These are phyloP conservation scores for Smittia sp. DNA, from an alignment of 2,888 invertebrate species.

Conservation along the genomic window DNA sequence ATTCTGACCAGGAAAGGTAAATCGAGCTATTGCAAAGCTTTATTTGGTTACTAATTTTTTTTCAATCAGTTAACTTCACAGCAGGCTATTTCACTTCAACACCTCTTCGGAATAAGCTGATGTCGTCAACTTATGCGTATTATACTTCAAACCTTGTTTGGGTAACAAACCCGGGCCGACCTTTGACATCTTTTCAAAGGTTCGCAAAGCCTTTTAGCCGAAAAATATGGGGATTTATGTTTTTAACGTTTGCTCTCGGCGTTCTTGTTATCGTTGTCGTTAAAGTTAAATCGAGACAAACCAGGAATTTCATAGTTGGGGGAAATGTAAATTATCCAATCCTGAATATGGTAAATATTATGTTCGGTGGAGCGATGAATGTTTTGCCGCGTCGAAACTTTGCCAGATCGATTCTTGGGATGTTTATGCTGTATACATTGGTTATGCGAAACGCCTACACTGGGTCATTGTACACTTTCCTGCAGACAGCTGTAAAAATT, in stretches of 20 bases:
- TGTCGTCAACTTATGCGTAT: not conserved
- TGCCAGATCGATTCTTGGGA: not conserved
- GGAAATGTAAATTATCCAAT: not conserved
- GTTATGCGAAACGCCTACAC: constrained; percentile 24
- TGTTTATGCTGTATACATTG: not conserved
- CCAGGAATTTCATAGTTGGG: constrained; percentile 21
- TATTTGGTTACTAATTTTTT: too few species aligned
- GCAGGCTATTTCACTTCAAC: not conserved
- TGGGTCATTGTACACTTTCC: not conserved
- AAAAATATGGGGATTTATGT: constrained; percentile 1
- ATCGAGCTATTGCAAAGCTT: too few species aligned
- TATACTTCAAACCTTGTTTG: constrained; percentile 8
- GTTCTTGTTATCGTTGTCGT: not conserved
- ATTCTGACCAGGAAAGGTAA: constrained; percentile 19
- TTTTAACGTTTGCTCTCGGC: not conserved
- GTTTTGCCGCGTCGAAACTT: constrained; percentile 21
- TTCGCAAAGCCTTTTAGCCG: not conserved
- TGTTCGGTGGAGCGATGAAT: not conserved
- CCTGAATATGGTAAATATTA: constrained; percentile 7
- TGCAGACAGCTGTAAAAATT: constrained; percentile 9
- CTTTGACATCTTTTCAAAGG: constrained; percentile 14
- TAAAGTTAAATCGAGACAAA: not conserved
- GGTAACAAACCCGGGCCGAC: not conserved
- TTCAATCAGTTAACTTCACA: constrained; percentile 41
- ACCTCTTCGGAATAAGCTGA: not conserved